Evolutionary conservation across 2,113 vertebrate species (phyloP).

Genomic region (Pelecanus crispus): DNA sequence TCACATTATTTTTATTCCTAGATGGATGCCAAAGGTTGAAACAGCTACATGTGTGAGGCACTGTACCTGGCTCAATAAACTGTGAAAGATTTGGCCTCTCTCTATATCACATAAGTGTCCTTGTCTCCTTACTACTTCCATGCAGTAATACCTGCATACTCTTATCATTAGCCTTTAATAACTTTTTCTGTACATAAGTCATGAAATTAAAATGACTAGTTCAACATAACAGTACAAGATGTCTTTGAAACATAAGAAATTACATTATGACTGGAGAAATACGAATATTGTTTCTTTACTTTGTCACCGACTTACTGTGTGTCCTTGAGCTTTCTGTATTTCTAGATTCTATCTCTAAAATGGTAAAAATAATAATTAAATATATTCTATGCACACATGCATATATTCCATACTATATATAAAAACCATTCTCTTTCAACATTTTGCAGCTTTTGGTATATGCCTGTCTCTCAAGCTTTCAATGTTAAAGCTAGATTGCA

Average conservation of each 20-base stretch:
- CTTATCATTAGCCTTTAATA: neutral
- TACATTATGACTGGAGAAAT: neutral
- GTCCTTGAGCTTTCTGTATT: neutral
- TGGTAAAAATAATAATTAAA: neutral
- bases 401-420: neutral
- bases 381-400: neutral
- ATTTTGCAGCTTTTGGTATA: neutral
- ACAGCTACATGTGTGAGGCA: neutral
- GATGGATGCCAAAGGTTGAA: neutral
- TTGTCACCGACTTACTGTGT: neutral
- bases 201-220: neutral
- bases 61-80: neutral
- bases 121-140: neutral
- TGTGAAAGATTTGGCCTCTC: neutral
- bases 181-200: neutral
- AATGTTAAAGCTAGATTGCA: neutral
- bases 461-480: neutral
- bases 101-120: neutral
- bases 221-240: neutral
- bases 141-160: neutral
- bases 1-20: neutral
- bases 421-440: neutral
- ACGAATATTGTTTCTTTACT: neutral
- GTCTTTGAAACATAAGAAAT: neutral
- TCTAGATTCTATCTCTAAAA: neutral